Conservation (phyloP, 2,888 invertebrate genomes). For the Coecobrya sp. region DNA sequence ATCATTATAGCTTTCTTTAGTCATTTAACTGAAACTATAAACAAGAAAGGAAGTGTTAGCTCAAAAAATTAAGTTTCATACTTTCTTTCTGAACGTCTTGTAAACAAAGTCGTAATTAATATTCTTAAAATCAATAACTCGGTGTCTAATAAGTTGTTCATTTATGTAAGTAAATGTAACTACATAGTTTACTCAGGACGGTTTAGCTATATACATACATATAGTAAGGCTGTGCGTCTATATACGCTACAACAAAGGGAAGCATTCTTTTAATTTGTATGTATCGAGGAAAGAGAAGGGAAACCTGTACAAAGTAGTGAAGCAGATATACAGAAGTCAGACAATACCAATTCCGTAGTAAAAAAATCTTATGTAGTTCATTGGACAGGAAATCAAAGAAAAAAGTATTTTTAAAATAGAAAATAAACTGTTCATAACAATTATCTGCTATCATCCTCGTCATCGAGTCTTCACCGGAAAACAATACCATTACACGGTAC, state of each 20-base stretch:
- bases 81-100: too few species aligned
- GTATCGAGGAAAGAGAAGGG: conserved; percentile 33
- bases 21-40: not conserved
- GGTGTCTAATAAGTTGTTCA: conserved; percentile 63
- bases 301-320: conserved; percentile 79
- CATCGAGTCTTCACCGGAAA: conserved; percentile 32
- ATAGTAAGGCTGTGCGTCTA: conserved; percentile 41
- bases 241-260: conserved; percentile 49
- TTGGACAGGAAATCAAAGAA: conserved; percentile 60
- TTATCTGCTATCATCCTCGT: conserved; percentile 29
- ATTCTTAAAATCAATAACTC: not conserved
- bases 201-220: not conserved
- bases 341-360: conserved; percentile 67
- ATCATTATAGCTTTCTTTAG: not conserved
- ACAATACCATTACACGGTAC: not conserved
- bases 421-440: not conserved
- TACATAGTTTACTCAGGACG: not conserved
- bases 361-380: conserved; percentile 56
- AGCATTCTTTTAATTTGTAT: conserved; percentile 56
- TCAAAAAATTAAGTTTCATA: conserved; percentile 35
- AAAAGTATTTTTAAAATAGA: conserved; percentile 72
- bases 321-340: conserved; percentile 72
- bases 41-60: conserved; percentile 14
- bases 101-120: not conserved
- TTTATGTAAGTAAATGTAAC: not conserved